Evolutionary conservation across 2,888 invertebrate genomes (phyloP).

Genomic region (Allygus modestus): DNA sequence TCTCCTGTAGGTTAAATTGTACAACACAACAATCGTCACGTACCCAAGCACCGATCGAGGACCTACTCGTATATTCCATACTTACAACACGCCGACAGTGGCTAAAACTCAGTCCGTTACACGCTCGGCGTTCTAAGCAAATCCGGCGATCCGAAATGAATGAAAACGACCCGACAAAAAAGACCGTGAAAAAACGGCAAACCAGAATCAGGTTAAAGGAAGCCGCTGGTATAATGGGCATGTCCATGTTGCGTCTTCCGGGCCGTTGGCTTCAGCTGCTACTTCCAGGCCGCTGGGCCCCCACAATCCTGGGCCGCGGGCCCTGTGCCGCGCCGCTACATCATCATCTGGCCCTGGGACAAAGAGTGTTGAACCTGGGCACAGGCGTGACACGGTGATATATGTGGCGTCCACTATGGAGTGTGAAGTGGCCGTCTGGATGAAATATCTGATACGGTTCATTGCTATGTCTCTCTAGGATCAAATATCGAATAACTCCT

Average conservation of each 20-base stretch:
- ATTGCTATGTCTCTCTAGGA: too few species aligned
- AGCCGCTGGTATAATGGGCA: conserved; percentile 49
- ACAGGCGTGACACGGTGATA: conserved; percentile 16
- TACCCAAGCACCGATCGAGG: too few species aligned
- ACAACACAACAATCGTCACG: too few species aligned
- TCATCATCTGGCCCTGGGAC: conserved; percentile 5
- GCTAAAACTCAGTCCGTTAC: conserved; percentile 5
- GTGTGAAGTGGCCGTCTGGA: background rate
- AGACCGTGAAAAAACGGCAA: conserved; percentile 45
- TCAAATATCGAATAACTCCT: too few species aligned
- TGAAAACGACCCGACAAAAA: conserved; percentile 14
- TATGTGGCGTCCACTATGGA: background rate
- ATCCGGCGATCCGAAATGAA: background rate
- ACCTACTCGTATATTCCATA: too few species aligned
- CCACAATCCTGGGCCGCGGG: background rate
- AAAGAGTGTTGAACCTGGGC: background rate
- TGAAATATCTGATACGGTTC: background rate
- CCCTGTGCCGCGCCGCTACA: conserved; percentile 39
- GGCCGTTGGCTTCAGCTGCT: conserved; percentile 12
- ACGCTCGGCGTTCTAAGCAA: background rate
- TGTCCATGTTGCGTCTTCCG: conserved; percentile 55
- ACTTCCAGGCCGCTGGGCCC: background rate
- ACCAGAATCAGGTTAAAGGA: conserved; percentile 57
- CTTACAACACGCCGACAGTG: background rate
- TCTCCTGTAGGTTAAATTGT: too few species aligned